phyloP scores from a whole-genome alignment of 2,797 vertebrate genomes.

The Jordanella pulchra region DNA sequence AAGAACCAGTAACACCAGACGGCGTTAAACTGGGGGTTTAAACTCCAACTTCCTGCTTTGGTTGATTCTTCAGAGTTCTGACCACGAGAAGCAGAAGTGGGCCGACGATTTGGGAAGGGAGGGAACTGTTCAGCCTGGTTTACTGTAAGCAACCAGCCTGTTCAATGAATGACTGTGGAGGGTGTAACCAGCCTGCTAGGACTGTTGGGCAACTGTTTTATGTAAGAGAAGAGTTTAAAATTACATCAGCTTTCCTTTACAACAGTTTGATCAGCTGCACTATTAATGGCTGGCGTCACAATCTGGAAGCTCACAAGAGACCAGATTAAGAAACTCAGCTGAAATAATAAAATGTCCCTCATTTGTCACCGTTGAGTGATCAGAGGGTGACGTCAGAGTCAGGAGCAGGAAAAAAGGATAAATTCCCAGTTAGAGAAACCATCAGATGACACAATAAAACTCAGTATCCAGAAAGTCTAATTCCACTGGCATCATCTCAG shows the following conservation, averaged over 20 bases:
- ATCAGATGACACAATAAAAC: neutral
- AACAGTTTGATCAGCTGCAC: neutral
- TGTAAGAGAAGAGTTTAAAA: neutral
- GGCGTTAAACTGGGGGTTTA: neutral
- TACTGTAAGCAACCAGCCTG: conserved; percentile 18
- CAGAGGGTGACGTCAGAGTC: neutral
- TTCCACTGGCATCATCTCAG: neutral
- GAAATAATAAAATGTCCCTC: neutral
- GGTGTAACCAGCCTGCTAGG: neutral
- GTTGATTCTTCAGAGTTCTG: neutral
- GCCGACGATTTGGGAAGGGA: conserved; percentile 5
- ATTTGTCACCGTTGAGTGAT: neutral
- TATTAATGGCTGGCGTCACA: neutral
- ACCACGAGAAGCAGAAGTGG: conserved; percentile 33
- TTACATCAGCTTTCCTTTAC: neutral
- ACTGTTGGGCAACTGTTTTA: neutral
- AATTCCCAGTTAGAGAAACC: neutral
- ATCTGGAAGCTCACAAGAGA: neutral
- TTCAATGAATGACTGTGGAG: neutral
- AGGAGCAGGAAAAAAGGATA: neutral
- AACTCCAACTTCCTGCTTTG: neutral
- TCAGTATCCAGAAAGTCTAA: too few species aligned
- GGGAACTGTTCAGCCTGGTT: neutral
- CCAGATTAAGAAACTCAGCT: neutral
- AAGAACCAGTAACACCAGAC: too few species aligned